Evolutionary conservation across 2,797 vertebrate genomes (phyloP).

Genomic region (Pangasius krempfi): DNA sequence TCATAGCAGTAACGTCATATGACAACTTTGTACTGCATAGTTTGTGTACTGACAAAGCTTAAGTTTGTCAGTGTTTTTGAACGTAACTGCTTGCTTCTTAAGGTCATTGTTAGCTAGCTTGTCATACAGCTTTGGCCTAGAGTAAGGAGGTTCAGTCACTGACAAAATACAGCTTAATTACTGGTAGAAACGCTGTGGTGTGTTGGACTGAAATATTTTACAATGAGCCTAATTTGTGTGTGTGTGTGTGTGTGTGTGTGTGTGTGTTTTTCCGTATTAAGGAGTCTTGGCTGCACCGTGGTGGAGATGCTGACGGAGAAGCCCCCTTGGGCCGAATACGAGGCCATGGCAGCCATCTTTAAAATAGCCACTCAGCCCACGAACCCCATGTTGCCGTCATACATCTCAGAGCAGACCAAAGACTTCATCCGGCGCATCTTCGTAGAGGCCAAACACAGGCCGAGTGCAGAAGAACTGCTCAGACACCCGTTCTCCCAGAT

Average conservation of each 20-base stretch:
- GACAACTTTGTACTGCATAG: no score
- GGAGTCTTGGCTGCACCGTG: constrained; percentile 96
- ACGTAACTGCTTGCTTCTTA: no score
- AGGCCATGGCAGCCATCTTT: constrained; percentile 98
- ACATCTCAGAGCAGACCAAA: constrained; percentile 88
- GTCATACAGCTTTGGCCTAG: neutral
- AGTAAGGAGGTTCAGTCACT: neutral
- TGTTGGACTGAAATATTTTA: neutral
- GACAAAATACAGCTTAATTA: neutral
- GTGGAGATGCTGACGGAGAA: constrained; percentile 99
- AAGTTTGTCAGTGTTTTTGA: no score
- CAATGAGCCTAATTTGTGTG: neutral
- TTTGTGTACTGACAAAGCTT: no score
- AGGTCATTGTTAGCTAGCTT: neutral
- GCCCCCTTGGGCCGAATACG: constrained; percentile 96
- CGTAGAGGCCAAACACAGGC: constrained; percentile 93
- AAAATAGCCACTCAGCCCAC: constrained; percentile 98
- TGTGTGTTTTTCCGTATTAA: constrained; percentile 59
- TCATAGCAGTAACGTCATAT: no score
- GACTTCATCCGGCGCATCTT: constrained; percentile 95
- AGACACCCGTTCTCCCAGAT: constrained; percentile 94
- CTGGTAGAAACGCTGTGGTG: neutral
- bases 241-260: neutral
- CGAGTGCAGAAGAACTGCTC: constrained; percentile 94
- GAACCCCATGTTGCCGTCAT: constrained; percentile 88